Conservation (phyloP, 1,140 invertebrate genomes). For the Cyclargus thomasi region DNA sequence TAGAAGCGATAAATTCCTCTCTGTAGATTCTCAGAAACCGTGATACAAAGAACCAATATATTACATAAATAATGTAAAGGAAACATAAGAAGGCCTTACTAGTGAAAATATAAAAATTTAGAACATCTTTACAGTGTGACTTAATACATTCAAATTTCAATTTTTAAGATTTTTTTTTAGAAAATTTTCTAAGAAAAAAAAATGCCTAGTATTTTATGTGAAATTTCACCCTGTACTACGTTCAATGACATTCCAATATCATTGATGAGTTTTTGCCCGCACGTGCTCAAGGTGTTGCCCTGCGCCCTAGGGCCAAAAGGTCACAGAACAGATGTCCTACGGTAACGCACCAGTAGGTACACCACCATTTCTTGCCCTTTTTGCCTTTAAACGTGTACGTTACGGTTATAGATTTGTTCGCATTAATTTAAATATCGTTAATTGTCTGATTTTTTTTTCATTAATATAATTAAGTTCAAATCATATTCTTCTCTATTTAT, state of each 20-base stretch:
- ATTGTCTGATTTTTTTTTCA: background rate
- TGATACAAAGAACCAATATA: too few relatives aligned
- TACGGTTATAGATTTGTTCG: background rate
- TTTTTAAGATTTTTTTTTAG: too few relatives aligned
- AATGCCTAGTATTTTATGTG: background rate
- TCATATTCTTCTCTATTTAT: too few relatives aligned
- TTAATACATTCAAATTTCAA: too few relatives aligned
- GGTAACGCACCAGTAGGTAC: conserved; percentile 27
- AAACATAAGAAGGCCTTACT: too few relatives aligned
- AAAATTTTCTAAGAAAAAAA: background rate
- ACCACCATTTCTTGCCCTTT: conserved; percentile 19
- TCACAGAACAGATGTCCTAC: conserved; percentile 51
- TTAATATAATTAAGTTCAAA: too few relatives aligned
- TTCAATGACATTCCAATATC: conserved; percentile 18
- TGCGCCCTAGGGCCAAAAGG: conserved; percentile 31
- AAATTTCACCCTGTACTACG: background rate
- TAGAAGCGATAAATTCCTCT: too few relatives aligned
- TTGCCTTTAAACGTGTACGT: background rate
- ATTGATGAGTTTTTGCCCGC: conserved; percentile 42
- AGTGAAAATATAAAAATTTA: too few relatives aligned
- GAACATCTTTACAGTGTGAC: too few relatives aligned
- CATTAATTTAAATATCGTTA: background rate
- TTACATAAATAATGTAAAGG: too few relatives aligned
- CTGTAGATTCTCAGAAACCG: too few relatives aligned
- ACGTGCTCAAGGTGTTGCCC: conserved; percentile 27